phyloP scores from a whole-genome alignment of 2,113 vertebrate genomes.

The Mixornis gularis region DNA sequence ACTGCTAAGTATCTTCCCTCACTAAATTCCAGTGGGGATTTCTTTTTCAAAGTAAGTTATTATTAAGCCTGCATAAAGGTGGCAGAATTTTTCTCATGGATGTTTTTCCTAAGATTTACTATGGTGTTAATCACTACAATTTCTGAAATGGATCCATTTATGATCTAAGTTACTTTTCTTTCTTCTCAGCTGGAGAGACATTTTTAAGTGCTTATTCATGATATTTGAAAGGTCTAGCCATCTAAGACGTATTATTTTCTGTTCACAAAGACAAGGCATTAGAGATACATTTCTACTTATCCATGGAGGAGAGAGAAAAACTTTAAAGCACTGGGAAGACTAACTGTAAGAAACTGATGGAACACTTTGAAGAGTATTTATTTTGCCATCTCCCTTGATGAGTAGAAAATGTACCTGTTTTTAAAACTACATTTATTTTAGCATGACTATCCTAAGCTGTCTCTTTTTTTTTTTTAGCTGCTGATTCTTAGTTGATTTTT shows the following conservation, averaged over 20 bases:
- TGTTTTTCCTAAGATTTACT: conserved; percentile 21
- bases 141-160: conserved; percentile 17
- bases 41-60: conserved; percentile 1
- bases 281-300: not conserved
- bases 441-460: not conserved
- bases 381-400: not conserved
- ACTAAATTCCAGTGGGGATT: conserved; percentile 15
- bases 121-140: conserved; percentile 1
- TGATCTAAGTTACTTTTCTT: conserved; percentile 10
- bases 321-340: not conserved
- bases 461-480: not conserved
- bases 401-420: not conserved
- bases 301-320: not conserved
- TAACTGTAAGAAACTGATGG: not conserved
- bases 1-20: not conserved
- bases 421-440: not conserved
- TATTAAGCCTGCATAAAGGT: conserved; percentile 20
- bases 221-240: conserved; percentile 26
- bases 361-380: not conserved
- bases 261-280: conserved; percentile 1
- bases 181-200: conserved; percentile 3
- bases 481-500: not conserved
- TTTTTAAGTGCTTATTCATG: conserved; percentile 44
- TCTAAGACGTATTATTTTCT: not conserved
- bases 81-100: not conserved